These are phyloP conservation scores for Adelognathus sp. DNA, from an alignment of 2,888 invertebrate genomes.

Conservation along the genomic window DNA sequence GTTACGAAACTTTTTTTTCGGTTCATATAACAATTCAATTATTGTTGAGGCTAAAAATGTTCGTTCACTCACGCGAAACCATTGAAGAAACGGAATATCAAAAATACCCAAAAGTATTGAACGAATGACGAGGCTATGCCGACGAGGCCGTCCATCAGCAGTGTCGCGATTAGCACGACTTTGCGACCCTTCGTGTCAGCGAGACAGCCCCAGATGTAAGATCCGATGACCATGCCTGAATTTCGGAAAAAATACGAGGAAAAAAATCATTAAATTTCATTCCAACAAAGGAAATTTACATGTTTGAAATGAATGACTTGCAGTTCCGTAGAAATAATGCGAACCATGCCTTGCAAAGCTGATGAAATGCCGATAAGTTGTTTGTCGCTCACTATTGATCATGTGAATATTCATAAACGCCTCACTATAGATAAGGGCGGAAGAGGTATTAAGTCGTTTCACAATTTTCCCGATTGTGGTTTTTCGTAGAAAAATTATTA, in stretches of 20 bases:
- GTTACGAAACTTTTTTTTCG: no score
- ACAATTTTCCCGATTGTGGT: neutral
- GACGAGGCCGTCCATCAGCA: slow-evolving; percentile 88
- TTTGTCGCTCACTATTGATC: no score
- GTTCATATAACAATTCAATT: no score
- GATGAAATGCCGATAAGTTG: no score
- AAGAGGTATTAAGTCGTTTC: no score
- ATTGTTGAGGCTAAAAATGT: no score
- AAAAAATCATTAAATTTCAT: neutral
- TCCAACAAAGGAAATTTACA: neutral
- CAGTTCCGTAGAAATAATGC: no score
- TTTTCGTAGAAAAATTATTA: neutral
- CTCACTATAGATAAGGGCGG: no score
- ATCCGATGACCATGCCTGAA: slow-evolving; percentile 90
- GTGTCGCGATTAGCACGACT: slow-evolving; percentile 87
- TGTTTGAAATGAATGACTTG: no score
- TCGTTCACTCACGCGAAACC: slow-evolving; percentile 91
- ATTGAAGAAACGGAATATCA: slow-evolving; percentile 88
- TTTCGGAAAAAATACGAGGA: neutral
- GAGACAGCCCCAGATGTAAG: slow-evolving; percentile 92
- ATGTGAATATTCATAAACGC: no score
- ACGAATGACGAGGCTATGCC: slow-evolving; percentile 89
- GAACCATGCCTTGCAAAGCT: no score
- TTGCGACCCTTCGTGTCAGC: slow-evolving; percentile 92
- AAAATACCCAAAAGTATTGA: slow-evolving; percentile 88